phyloP scores from a whole-genome alignment of 2,797 vertebrate genomes.

The Octomys mimax region DNA sequence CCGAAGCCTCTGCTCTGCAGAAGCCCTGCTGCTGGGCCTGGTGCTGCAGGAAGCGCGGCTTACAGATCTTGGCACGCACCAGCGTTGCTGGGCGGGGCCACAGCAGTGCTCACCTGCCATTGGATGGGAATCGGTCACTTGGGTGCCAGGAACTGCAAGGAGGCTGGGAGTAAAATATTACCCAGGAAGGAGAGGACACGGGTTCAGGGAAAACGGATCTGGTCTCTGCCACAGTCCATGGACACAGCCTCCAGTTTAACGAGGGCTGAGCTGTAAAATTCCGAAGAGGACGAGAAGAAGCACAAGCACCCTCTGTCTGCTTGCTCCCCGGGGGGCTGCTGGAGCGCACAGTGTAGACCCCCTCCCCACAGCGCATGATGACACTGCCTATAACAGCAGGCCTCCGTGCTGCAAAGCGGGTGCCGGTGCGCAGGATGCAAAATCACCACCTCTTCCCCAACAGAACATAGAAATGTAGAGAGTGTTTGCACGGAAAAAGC shows the following conservation, averaged over 20 bases:
- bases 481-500: not conserved
- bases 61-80: not conserved
- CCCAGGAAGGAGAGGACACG: not conserved
- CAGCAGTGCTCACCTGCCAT: fast-evolving
- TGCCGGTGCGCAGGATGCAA: not conserved
- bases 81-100: too few species aligned
- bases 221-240: not conserved
- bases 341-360: not conserved
- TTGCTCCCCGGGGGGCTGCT: not conserved
- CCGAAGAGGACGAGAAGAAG: not conserved
- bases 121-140: not conserved
- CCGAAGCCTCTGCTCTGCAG: too few species aligned
- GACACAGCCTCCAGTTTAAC: not conserved
- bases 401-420: not conserved
- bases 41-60: fast-evolving
- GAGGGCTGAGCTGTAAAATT: too few species aligned
- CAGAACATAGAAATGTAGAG: not conserved
- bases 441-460: too few species aligned
- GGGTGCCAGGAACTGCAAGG: not conserved
- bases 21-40: fast-evolving
- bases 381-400: not conserved
- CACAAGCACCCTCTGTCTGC: not conserved
- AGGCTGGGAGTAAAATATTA: not conserved
- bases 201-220: not conserved
- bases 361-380: not conserved